Percentiles rank a stretch among this genome's conserved stretches.
These are phyloP conservation scores for Ischnura elegans DNA, from an alignment of 2,888 invertebrate species.

Conservation along the genomic window DNA sequence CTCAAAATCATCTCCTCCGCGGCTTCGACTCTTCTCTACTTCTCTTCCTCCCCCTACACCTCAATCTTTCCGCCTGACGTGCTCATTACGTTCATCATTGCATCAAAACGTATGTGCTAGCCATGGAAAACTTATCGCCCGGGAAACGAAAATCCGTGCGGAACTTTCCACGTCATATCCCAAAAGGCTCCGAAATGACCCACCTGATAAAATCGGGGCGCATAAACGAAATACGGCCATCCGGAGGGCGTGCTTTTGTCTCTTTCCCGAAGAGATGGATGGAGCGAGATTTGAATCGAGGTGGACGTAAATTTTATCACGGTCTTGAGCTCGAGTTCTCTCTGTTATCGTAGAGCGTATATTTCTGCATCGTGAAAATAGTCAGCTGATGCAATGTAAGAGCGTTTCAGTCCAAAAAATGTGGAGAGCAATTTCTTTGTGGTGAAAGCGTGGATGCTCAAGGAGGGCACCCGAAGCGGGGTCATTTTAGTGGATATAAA, in stretches of 20 bases:
- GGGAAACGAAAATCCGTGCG: constrained; percentile 1
- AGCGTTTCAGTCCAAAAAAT: not conserved
- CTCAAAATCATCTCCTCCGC: not conserved
- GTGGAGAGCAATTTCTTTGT: not conserved
- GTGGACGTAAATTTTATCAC: not conserved
- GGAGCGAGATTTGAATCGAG: not conserved
- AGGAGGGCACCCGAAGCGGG: not conserved
- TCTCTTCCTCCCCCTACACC: not conserved
- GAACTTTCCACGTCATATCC: constrained; percentile 8
- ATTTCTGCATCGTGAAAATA: not conserved
- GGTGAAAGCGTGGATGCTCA: not conserved
- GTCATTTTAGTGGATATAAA: not conserved
- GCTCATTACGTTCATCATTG: constrained; percentile 28
- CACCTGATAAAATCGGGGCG: constrained; percentile 21
- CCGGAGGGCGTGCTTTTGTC: constrained; percentile 23
- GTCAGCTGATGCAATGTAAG: not conserved
- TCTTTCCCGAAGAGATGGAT: constrained; percentile 2
- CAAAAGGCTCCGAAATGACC: constrained; percentile 16
- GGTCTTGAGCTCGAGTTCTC: not conserved
- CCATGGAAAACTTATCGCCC: not conserved
- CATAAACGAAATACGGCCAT: constrained; percentile 22
- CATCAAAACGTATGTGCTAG: not conserved
- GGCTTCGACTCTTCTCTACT: not conserved
- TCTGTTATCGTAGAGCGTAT: not conserved
- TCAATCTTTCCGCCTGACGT: not conserved